phyloP scores from a whole-genome alignment of 2,797 vertebrate genomes.

The Aeoliscus strigatus region DNA sequence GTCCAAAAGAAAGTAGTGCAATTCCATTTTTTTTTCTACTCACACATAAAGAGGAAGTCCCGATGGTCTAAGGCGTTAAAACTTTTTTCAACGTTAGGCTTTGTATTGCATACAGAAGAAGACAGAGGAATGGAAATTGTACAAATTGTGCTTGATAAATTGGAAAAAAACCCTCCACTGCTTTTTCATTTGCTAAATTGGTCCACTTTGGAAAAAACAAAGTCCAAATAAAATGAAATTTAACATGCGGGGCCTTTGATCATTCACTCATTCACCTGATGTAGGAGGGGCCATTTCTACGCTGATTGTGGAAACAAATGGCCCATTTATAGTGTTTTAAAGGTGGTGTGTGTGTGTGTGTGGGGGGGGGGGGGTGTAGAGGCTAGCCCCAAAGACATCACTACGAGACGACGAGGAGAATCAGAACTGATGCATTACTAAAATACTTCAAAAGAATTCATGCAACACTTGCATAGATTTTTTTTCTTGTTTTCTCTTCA shows the following conservation, averaged over 20 bases:
- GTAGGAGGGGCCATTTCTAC: slow-evolving; percentile 16
- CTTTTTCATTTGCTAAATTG: slow-evolving; percentile 69
- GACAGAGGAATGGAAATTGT: slow-evolving; percentile 72
- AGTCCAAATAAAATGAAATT: slow-evolving; percentile 59
- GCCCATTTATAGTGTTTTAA: slow-evolving; percentile 28
- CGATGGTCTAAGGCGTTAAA: slow-evolving; percentile 77
- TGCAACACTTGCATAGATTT: slow-evolving; percentile 84
- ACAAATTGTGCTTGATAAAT: slow-evolving; percentile 81
- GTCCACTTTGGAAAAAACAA: slow-evolving; percentile 72
- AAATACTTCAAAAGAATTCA: slow-evolving; percentile 79
- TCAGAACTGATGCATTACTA: slow-evolving; percentile 70
- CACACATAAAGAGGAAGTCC: slow-evolving; percentile 77
- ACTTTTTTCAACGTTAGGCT: slow-evolving; percentile 74
- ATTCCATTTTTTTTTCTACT: slow-evolving; percentile 66
- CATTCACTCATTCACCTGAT: slow-evolving; percentile 44
- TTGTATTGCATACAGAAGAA: slow-evolving; percentile 83
- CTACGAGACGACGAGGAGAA: slow-evolving; percentile 69
- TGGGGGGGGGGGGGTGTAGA: slow-evolving; percentile 49
- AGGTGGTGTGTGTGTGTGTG: no score
- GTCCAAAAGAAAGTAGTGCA: slow-evolving; percentile 77
- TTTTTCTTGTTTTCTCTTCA: slow-evolving; percentile 49
- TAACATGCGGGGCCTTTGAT: slow-evolving; percentile 61
- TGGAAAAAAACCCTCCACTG: slow-evolving; percentile 66
- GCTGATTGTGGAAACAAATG: no score
- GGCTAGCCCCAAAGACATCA: slow-evolving; percentile 70